Base-by-base conservation (phyloP, 2,113 vertebrate species). In the Balaeniceps rex region DNA sequence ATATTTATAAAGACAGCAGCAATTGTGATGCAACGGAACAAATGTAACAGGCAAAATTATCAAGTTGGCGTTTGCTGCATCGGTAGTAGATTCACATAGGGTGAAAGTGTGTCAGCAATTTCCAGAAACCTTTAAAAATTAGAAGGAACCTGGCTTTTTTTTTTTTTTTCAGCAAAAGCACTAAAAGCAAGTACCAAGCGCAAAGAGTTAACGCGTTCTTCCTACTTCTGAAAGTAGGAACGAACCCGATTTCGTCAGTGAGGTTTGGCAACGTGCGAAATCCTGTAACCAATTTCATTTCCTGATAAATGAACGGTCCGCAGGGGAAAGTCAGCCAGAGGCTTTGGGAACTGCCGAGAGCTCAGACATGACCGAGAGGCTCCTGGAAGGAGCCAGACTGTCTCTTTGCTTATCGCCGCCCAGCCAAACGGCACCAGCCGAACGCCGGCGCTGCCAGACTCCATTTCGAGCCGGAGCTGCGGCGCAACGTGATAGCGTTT, bases 371-470 rank as follows among this genome's bases (percentile, higher is more conserved):
- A 96, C 95, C 92, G 90, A 97, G 97, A 95, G 97, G 90, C 97
- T 97, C 95, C 98, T 97, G 96, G 88, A 97, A 98, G 99, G 98
- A 99, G 99, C 98, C 99, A 99, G 98, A 96, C 98, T 98, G 99
- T 99, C 99, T 99, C 96, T 96, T 93, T 72, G 98, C 98, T 99
- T 98, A 98, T 99, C 98, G 80, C 97, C 75, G 96, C 97, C 95
- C 97, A 98, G 98, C 98, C 97, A 95, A 97, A 97, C 92, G 95
- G 97, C 97, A 98, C 97, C 95, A 83, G 74, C 95, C 92, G 94
- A 98, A 97, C 91, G 97, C 97, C 79, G 96, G 98, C 82, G 78
- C 96, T 96, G 97, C 97, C 89, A 98, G 97, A 74, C 71, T 65
- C 97, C 83, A 60, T 70, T 34, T 60, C 10, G 49, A 89, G 96